Conservation (phyloP, 2,113 vertebrate species). For the Pterocles gutturalis region DNA sequence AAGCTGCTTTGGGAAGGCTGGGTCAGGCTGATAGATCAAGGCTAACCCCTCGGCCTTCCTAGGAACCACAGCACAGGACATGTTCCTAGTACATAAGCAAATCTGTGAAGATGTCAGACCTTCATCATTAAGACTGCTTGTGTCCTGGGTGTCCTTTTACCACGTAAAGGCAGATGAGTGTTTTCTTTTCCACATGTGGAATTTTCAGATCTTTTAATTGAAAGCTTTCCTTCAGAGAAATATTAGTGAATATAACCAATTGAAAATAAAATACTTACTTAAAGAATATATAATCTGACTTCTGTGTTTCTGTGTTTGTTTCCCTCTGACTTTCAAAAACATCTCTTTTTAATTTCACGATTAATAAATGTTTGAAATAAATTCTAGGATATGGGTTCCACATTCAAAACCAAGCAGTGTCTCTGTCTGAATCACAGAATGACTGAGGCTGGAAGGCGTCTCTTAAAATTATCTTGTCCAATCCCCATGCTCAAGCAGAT, state of each 20-base stretch:
- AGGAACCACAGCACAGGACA: background rate
- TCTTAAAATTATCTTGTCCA: background rate
- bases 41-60: background rate
- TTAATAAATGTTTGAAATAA: background rate
- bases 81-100: background rate
- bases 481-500: too few relatives aligned
- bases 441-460: background rate
- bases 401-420: background rate
- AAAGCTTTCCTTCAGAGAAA: background rate
- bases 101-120: background rate
- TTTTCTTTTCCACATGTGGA: background rate
- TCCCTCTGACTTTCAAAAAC: background rate
- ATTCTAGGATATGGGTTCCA: too few relatives aligned
- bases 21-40: background rate
- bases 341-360: background rate
- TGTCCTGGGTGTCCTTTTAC: background rate
- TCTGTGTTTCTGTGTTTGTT: background rate
- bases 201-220: background rate
- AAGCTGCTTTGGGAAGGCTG: background rate
- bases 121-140: background rate
- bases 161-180: background rate
- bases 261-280: background rate
- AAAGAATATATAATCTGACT: background rate
- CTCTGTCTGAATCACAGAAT: background rate
- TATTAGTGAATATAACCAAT: background rate